Conservation (phyloP, 2,888 invertebrate species). For the Brachypalpus laphriformis region DNA sequence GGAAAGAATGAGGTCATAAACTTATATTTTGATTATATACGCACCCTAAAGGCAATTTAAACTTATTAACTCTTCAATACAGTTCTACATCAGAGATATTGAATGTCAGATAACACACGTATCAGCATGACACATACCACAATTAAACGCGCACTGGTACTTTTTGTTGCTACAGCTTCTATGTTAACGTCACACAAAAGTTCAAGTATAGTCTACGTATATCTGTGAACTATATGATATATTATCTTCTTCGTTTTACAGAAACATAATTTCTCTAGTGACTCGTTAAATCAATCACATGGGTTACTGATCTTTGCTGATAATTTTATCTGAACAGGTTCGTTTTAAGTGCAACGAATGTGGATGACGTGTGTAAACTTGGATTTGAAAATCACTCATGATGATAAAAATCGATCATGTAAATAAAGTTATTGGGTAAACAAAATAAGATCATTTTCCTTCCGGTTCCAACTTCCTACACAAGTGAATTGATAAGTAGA, state of each 20-base stretch:
- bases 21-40: slow-evolving; percentile 6
- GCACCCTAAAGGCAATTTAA: slow-evolving; percentile 30
- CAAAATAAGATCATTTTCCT: slow-evolving; percentile 7
- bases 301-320: neutral
- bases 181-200: slow-evolving; percentile 12
- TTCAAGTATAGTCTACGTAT: neutral
- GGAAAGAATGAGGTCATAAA: slow-evolving; percentile 40
- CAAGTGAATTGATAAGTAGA: slow-evolving; percentile 3
- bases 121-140: slow-evolving; percentile 22
- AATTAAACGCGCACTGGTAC: neutral
- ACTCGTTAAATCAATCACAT: slow-evolving; percentile 30
- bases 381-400: too few relatives aligned
- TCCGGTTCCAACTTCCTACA: slow-evolving; percentile 40
- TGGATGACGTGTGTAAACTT: too few relatives aligned
- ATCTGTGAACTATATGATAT: slow-evolving; percentile 3
- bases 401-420: neutral
- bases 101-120: slow-evolving; percentile 39
- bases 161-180: neutral
- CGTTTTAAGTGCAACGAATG: slow-evolving; percentile 3
- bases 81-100: slow-evolving; percentile 27
- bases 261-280: slow-evolving; percentile 18
- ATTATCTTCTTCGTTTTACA: neutral
- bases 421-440: neutral
- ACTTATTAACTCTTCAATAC: slow-evolving; percentile 41
- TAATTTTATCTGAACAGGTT: slow-evolving; percentile 37